Base-by-base conservation (phyloP, 2,113 vertebrate species). In the Eupsittula cactorum region DNA sequence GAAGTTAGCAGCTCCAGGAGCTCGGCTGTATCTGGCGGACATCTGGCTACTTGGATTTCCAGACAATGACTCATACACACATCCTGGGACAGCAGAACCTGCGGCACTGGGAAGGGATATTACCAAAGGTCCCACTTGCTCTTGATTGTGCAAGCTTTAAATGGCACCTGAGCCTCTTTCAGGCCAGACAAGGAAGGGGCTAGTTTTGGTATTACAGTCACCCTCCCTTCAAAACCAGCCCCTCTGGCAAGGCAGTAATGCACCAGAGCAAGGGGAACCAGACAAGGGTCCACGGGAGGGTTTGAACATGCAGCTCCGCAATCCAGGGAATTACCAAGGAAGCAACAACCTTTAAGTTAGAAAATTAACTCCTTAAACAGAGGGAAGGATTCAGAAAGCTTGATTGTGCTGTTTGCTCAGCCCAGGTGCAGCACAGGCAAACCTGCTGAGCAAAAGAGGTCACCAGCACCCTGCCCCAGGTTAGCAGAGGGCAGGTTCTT, bases 21-120 rank as follows among this genome's bases (percentile, higher is more conserved):
- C 8, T 47, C 80, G 2, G 77, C 74, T 2, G 82, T 4, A 67
- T 93, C 94, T 83, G 93, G 95, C 11, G 42, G 76, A 93, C 94
- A 93, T 91, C 93, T 95, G 96, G 96, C 93, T 84, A 91, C 65
- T 92, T 62, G 81, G 78, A 97, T 97, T 95, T 94, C 90, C 93
- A 96, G 96, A 95, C 95, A 94, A 13, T 95, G 95, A 94, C 95
- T 96, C 95, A 93, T 5, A 17, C 76, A 57, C 73, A 4, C 86
- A 82, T 93, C 88, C 95, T 68, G 85, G 88, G 96, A 92, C 79
- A 68, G 90, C 88, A 52, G 64, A 75, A 88, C 71, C 92, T 81
- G 82, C 44, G 3, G 94, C 77, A 20, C 4, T 7, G 27, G 33
- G 67, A 80, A 80, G 82, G 82, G 84, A 17, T 90, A 19, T 86